Conservation (phyloP, 1,140 invertebrate genomes). For the Bicyclus anynana region DNA sequence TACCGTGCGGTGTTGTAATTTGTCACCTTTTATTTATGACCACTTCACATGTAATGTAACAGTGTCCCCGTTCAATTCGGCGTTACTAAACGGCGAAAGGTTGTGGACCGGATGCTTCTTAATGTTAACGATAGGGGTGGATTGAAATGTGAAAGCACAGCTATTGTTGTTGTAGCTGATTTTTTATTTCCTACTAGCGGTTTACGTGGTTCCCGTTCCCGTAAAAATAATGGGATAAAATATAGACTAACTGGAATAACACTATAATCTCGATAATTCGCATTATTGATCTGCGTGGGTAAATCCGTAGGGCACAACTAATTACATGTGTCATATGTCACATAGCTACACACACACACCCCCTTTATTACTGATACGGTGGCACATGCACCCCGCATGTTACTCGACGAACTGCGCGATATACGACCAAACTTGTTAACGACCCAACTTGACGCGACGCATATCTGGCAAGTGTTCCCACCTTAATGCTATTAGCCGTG, state of each 20-base stretch:
- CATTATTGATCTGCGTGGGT: too few species aligned
- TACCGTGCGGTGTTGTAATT: slow-evolving; percentile 1
- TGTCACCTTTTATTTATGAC: slow-evolving; percentile 4
- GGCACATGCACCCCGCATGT: slow-evolving; percentile 5
- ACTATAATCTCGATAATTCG: too few species aligned
- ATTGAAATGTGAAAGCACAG: background rate
- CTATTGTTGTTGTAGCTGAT: background rate
- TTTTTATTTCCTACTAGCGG: too few species aligned
- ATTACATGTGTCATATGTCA: too few species aligned
- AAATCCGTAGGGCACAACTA: too few species aligned
- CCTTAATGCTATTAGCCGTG: background rate
- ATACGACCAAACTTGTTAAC: slow-evolving; percentile 43
- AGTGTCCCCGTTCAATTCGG: background rate
- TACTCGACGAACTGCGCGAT: slow-evolving; percentile 18
- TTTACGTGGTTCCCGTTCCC: too few species aligned
- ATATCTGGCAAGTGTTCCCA: slow-evolving; percentile 31
- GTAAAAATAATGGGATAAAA: too few species aligned
- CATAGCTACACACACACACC: too few species aligned
- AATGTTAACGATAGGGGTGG: background rate
- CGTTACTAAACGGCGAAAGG: background rate
- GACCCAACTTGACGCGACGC: slow-evolving; percentile 39
- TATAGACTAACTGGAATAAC: too few species aligned
- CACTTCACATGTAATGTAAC: background rate
- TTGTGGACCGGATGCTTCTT: background rate
- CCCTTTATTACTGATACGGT: background rate